Conservation (phyloP, 2,888 invertebrate genomes). For the Dryomyza anilis region DNA sequence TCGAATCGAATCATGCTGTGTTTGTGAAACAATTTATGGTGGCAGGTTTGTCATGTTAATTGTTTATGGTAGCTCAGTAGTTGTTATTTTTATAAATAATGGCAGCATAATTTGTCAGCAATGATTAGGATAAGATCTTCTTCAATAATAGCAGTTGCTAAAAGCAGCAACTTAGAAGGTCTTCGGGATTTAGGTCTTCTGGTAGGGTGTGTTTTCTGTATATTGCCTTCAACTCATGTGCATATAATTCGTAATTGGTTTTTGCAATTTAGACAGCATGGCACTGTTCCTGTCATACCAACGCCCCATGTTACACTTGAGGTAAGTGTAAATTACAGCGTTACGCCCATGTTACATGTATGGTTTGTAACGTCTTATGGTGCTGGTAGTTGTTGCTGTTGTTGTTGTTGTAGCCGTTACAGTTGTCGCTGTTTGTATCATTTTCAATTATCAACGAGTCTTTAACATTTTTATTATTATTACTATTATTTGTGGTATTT, state of each 20-base stretch:
- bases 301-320: no score
- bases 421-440: slow-evolving; percentile 27
- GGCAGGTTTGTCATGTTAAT: neutral
- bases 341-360: no score
- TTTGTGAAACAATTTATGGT: slow-evolving; percentile 15
- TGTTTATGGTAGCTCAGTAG: neutral
- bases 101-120: slow-evolving; percentile 27
- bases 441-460: slow-evolving; percentile 32
- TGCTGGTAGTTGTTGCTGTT: neutral
- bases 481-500: no score
- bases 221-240: no score
- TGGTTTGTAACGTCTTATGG: neutral
- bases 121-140: slow-evolving; percentile 17
- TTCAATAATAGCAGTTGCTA: neutral
- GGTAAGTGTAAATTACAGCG: no score
- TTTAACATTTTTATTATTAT: slow-evolving; percentile 29
- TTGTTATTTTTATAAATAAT: neutral
- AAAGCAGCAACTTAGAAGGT: no score
- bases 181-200: no score
- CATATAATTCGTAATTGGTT: no score
- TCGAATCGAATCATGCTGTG: slow-evolving; percentile 13
- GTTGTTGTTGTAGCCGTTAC: slow-evolving; percentile 4
- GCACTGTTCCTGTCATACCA: no score
- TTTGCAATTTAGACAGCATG: no score
- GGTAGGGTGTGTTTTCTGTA: no score